Evolutionary conservation across 2,888 invertebrate genomes (phyloP).

Genomic region (Capitulum mitella): DNA sequence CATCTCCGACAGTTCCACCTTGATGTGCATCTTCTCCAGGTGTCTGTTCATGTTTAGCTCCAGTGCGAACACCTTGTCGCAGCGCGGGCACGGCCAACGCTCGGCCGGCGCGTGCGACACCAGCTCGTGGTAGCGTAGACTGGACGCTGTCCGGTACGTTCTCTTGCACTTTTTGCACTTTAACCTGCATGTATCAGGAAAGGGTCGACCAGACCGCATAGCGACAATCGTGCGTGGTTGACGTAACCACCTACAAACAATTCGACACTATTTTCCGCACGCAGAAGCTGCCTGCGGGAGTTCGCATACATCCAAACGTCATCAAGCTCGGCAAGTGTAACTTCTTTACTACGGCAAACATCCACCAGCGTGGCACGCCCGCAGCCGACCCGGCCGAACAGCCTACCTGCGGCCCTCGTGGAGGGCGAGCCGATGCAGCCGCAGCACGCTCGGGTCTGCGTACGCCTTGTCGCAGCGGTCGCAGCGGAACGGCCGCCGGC

Average conservation of each 20-base stretch:
- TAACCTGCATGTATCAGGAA: neutral
- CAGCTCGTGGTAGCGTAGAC: neutral
- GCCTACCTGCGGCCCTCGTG: neutral
- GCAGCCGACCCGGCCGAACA: too few relatives aligned
- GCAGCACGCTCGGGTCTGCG: neutral
- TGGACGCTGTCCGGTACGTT: neutral
- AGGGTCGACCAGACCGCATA: neutral
- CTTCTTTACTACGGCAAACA: too few relatives aligned
- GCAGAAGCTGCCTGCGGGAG: neutral
- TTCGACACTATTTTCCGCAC: neutral
- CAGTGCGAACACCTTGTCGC: conserved; percentile 14
- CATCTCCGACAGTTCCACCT: neutral
- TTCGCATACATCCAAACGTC: neutral
- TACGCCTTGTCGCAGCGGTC: neutral
- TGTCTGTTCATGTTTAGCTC: neutral
- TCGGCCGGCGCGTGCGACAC: neutral
- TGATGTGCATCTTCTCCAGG: neutral
- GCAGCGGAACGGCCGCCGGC: neutral
- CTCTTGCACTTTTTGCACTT: neutral
- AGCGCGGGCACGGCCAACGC: neutral
- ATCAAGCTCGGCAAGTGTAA: too few relatives aligned
- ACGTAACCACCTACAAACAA: too few relatives aligned
- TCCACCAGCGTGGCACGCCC: neutral
- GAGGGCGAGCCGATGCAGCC: neutral
- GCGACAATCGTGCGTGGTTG: neutral